phyloP scores from a whole-genome alignment of 2,888 invertebrate species.

The Serrognathus titanus region DNA sequence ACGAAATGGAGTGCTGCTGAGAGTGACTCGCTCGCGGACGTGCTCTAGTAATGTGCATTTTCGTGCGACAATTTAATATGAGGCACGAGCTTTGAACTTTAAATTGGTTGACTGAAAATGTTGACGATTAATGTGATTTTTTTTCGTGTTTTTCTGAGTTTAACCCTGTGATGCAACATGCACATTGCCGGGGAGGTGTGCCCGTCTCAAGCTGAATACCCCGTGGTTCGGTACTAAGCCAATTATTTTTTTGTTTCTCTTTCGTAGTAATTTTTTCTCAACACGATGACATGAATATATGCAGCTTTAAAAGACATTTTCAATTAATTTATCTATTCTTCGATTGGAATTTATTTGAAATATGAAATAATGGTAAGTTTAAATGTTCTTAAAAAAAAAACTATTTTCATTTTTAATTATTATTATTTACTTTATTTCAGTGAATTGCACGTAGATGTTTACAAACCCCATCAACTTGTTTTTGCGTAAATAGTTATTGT shows the following conservation, averaged over 20 bases:
- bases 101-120: constrained; percentile 17
- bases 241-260: constrained; percentile 11
- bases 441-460: too few species aligned
- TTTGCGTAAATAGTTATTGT: too few species aligned
- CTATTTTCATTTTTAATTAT: too few species aligned
- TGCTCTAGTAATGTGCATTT: constrained; percentile 9
- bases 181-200: constrained; percentile 27
- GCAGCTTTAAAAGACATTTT: constrained; percentile 31
- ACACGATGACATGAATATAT: constrained; percentile 36
- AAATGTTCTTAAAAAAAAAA: too few species aligned
- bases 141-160: constrained; percentile 22
- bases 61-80: constrained; percentile 11
- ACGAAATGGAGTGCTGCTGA: constrained; percentile 29
- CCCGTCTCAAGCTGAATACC: constrained; percentile 24
- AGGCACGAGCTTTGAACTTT: constrained; percentile 20
- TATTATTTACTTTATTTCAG: too few species aligned
- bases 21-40: constrained; percentile 20
- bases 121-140: constrained; percentile 19
- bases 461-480: too few species aligned
- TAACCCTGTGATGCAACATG: constrained; percentile 22
- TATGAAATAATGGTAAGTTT: constrained; percentile 43
- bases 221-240: constrained; percentile 20
- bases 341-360: constrained; percentile 37
- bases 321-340: constrained; percentile 34
- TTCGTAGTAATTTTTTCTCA: constrained; percentile 10